These are phyloP conservation scores for Agonopterix arenella DNA, from an alignment of 2,888 invertebrate genomes.

Conservation along the genomic window DNA sequence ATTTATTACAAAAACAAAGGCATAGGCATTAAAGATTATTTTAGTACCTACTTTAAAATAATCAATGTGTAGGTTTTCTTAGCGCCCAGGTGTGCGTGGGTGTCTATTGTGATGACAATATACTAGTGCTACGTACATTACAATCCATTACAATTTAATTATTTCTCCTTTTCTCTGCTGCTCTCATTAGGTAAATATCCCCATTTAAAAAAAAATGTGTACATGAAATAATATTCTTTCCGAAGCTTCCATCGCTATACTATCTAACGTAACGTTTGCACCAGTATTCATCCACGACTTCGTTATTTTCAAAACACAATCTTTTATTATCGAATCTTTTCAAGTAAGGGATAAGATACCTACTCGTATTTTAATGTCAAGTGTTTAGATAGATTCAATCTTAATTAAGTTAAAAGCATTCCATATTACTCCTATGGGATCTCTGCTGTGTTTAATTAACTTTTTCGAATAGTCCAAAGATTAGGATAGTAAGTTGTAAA, in stretches of 20 bases:
- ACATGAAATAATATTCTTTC: too few relatives aligned
- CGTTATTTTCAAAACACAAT: slow-evolving; percentile 21
- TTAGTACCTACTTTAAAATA: too few relatives aligned
- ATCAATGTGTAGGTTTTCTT: slow-evolving; percentile 10
- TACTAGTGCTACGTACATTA: slow-evolving; percentile 28
- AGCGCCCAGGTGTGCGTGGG: slow-evolving; percentile 5
- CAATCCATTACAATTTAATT: background rate
- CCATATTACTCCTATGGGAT: slow-evolving; percentile 72
- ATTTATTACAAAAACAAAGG: too few relatives aligned
- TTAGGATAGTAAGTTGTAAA: slow-evolving; percentile 48
- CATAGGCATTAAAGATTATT: too few relatives aligned
- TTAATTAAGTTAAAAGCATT: slow-evolving; percentile 69
- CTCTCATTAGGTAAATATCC: too few relatives aligned
- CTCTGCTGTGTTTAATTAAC: slow-evolving; percentile 72
- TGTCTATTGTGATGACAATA: slow-evolving; percentile 51
- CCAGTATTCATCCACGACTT: slow-evolving; percentile 2
- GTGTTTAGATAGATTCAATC: slow-evolving; percentile 67
- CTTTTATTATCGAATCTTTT: slow-evolving; percentile 30
- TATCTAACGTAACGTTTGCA: background rate
- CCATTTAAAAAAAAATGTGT: too few relatives aligned
- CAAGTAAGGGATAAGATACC: slow-evolving; percentile 40
- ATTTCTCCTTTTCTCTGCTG: background rate
- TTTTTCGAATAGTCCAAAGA: slow-evolving; percentile 62
- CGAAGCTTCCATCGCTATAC: too few relatives aligned
- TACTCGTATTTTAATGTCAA: slow-evolving; percentile 43